Evolutionary conservation across 2,113 vertebrate genomes (phyloP).

Genomic region (Callospermophilus lateralis): DNA sequence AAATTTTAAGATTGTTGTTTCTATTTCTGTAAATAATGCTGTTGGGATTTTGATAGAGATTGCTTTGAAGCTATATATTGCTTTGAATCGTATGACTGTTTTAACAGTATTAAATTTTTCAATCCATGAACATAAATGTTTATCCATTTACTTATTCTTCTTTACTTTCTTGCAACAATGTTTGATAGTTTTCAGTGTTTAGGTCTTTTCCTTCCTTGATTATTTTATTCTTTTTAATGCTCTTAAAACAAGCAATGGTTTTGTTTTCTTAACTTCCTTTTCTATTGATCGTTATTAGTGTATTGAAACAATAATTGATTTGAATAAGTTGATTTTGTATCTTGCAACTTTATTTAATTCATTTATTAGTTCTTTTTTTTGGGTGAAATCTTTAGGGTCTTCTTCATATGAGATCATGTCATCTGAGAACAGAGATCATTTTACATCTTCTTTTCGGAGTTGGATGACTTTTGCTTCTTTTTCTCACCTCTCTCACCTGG

Average conservation of each 20-base stretch:
- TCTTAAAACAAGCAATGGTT: background rate
- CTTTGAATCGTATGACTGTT: background rate
- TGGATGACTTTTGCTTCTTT: background rate
- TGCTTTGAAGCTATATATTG: background rate
- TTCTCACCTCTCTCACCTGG: background rate
- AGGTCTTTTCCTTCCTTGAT: background rate
- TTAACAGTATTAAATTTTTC: background rate
- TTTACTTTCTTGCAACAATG: background rate
- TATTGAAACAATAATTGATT: background rate
- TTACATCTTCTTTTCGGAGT: background rate
- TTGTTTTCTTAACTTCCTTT: constrained; percentile 14
- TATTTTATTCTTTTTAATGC: constrained; percentile 27
- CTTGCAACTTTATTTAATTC: background rate
- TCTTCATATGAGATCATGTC: background rate
- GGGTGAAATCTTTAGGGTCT: background rate
- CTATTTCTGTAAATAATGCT: background rate
- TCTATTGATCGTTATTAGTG: background rate
- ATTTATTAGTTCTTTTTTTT: background rate
- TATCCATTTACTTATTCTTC: background rate
- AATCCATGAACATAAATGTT: background rate
- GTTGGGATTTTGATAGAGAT: background rate
- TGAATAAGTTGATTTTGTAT: background rate
- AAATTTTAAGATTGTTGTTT: background rate
- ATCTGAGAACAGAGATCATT: background rate
- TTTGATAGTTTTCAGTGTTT: background rate